A percentile compares a stretch with the other conserved stretches of the same genome.
Conservation (phyloP, 2,888 invertebrate genomes). For the Clanis bilineata region DNA sequence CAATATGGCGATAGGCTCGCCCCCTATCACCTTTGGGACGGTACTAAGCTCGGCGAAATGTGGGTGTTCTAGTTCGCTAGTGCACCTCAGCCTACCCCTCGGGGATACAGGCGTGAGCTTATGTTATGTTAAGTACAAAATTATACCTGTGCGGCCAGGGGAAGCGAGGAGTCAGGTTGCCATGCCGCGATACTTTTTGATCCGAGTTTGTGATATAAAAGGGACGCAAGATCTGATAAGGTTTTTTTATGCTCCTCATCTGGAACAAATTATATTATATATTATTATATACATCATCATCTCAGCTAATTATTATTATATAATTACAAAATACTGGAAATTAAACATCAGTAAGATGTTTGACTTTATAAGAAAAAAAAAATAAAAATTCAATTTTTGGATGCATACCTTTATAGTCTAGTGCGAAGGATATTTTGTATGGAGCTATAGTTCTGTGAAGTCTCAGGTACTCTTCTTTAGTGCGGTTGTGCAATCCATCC, state of each 20-base stretch:
- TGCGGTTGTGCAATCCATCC: conserved; percentile 81
- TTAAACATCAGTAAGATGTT: too few relatives aligned
- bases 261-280: conserved; percentile 22
- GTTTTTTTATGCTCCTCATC: conserved; percentile 37
- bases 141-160: conserved; percentile 54
- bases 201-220: conserved; percentile 51
- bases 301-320: too few relatives aligned
- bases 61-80: too few relatives aligned
- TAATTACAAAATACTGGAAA: too few relatives aligned
- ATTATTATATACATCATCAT: background rate
- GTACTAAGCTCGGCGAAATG: too few relatives aligned
- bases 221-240: conserved; percentile 51
- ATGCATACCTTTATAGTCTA: conserved; percentile 61
- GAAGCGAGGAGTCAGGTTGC: conserved; percentile 54
- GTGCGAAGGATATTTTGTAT: conserved; percentile 87
- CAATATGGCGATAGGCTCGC: too few relatives aligned
- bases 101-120: too few relatives aligned
- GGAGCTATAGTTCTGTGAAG: conserved; percentile 89
- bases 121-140: too few relatives aligned
- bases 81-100: too few relatives aligned
- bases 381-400: background rate
- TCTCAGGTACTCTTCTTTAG: conserved; percentile 77
- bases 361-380: too few relatives aligned
- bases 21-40: too few relatives aligned
- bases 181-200: conserved; percentile 53